These are phyloP conservation scores for Drosophila nigrodunni DNA, from an alignment of 1,140 invertebrate genomes.

Conservation along the genomic window DNA sequence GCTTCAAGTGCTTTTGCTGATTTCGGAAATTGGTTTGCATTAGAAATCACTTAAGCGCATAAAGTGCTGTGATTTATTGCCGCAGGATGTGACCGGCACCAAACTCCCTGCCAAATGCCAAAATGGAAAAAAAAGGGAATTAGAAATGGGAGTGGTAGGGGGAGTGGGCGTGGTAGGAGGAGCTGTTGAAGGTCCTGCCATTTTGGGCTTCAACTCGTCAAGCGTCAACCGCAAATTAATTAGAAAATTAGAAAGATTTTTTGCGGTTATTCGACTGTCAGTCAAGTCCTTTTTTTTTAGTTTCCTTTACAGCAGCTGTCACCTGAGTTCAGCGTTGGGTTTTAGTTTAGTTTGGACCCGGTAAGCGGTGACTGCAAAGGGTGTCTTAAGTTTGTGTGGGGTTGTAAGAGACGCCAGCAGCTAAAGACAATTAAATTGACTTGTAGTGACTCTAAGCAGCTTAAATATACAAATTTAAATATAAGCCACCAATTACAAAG, in stretches of 20 bases:
- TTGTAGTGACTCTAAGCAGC: too few species aligned
- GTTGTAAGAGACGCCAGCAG: too few species aligned
- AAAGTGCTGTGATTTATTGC: slow-evolving; percentile 82
- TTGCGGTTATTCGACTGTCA: slow-evolving; percentile 26
- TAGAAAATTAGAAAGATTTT: slow-evolving; percentile 58
- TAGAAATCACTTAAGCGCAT: slow-evolving; percentile 83
- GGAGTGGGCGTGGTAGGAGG: not conserved
- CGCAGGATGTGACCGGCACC: slow-evolving; percentile 73
- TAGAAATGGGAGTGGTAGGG: not conserved
- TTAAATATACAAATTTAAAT: too few species aligned
- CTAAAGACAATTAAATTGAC: too few species aligned
- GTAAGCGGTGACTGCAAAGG: not conserved
- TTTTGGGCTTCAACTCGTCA: slow-evolving; percentile 9
- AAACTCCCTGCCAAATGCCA: not conserved
- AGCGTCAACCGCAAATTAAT: slow-evolving; percentile 66
- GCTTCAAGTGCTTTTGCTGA: slow-evolving; percentile 79
- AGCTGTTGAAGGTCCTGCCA: too few species aligned
- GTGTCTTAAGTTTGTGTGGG: not conserved
- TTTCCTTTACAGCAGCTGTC: slow-evolving; percentile 3
- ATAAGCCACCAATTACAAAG: too few species aligned
- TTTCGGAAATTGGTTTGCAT: slow-evolving; percentile 83
- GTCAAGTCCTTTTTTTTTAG: not conserved
- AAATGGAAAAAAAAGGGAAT: not conserved
- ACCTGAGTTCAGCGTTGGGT: slow-evolving; percentile 2
- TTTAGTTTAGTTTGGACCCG: not conserved